Evolutionary conservation across 2,113 vertebrate species (phyloP).

Genomic region (Polyodon spathula): DNA sequence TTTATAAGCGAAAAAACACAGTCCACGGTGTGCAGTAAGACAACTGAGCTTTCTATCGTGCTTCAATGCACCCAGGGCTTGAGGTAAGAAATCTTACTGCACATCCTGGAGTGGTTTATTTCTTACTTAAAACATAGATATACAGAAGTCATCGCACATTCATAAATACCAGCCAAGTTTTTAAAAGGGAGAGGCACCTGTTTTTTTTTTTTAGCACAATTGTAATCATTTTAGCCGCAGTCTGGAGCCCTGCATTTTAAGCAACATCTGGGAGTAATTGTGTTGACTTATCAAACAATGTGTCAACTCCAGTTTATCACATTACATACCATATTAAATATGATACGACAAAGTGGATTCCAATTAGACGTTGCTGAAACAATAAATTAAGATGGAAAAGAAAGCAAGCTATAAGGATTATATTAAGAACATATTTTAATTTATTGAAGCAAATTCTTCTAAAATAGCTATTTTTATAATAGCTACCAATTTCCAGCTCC

Average conservation of each 20-base stretch:
- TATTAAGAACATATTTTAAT: not conserved
- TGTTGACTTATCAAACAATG: not conserved
- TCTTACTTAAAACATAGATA: no score
- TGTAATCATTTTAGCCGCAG: no score
- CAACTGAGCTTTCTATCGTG: no score
- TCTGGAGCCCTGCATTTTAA: not conserved
- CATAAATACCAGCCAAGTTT: no score
- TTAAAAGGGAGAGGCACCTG: no score
- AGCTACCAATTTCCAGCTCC: constrained; percentile 1
- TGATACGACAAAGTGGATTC: not conserved
- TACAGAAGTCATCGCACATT: no score
- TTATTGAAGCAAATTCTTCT: not conserved
- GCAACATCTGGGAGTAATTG: not conserved
- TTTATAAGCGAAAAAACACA: no score
- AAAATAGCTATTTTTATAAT: not conserved
- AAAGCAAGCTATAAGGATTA: not conserved
- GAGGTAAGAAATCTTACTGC: no score
- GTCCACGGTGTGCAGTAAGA: no score
- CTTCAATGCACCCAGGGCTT: no score
- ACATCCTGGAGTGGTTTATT: no score
- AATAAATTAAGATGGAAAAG: constrained; percentile 11
- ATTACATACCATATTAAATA: constrained; percentile 6
- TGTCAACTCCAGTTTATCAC: constrained; percentile 1
- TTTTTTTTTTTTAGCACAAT: no score
- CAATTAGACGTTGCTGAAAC: constrained; percentile 8